phyloP scores from a whole-genome alignment of 2,797 vertebrate species.

The Anguilla megastoma region DNA sequence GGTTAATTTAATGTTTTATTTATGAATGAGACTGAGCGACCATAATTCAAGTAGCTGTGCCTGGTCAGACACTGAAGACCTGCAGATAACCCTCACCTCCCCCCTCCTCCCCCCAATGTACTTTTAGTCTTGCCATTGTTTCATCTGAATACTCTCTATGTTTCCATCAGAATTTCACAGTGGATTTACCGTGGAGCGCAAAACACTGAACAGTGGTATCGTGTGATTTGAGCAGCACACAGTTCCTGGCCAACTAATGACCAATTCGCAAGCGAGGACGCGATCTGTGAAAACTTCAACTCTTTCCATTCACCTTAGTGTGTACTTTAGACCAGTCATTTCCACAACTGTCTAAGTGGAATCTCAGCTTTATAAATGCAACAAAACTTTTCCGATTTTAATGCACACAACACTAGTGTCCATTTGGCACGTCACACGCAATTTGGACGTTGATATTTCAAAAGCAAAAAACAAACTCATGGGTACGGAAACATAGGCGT shows the following conservation, averaged over 20 bases:
- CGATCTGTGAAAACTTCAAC: neutral
- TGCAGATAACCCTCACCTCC: neutral
- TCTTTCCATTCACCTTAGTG: neutral
- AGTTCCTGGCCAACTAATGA: neutral
- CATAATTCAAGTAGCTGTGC: slow-evolving; percentile 14
- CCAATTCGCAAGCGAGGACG: neutral
- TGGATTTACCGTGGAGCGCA: neutral
- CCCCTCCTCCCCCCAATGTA: neutral
- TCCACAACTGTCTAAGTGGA: neutral
- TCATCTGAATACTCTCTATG: slow-evolving; percentile 5
- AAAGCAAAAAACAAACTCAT: neutral
- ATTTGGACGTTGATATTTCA: neutral
- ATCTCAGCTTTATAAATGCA: neutral
- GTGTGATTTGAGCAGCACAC: neutral
- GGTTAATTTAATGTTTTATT: slow-evolving; percentile 2
- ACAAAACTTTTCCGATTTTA: neutral
- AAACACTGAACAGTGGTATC: neutral
- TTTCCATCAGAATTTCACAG: neutral
- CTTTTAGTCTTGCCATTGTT: neutral
- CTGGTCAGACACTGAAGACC: neutral
- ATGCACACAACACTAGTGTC: neutral
- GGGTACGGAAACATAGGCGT: neutral
- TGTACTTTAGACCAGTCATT: neutral
- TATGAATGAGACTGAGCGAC: neutral
- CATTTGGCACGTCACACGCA: neutral